phyloP scores from a whole-genome alignment of 2,113 vertebrate species.

The Aptenodytes patagonicus region DNA sequence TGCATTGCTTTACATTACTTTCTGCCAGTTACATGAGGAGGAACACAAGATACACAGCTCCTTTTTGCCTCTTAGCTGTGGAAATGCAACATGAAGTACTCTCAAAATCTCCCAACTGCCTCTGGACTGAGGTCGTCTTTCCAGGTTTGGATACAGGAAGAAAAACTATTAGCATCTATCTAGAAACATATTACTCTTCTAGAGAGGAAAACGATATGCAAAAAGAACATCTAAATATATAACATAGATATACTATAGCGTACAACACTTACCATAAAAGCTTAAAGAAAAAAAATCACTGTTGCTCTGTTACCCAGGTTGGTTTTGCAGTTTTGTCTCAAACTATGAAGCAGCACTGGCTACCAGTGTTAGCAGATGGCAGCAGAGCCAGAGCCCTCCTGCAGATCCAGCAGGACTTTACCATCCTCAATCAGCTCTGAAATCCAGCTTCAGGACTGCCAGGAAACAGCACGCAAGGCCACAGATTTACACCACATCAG shows the following conservation, averaged over 20 bases:
- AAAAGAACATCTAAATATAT: not conserved
- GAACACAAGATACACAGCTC: not conserved
- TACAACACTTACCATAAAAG: not conserved
- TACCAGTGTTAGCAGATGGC: not conserved
- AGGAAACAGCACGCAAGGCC: not conserved
- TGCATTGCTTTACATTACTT: not conserved
- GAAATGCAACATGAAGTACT: not conserved
- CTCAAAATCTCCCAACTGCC: not conserved
- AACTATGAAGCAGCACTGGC: not conserved
- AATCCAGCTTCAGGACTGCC: not conserved
- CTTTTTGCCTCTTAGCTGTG: not conserved
- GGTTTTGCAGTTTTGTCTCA: not conserved
- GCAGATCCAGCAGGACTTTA: not conserved
- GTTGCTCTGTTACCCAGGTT: not conserved
- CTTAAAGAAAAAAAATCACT: not conserved
- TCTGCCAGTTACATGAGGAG: not conserved
- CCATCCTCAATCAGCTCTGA: not conserved
- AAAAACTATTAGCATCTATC: not conserved
- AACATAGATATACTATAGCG: not conserved
- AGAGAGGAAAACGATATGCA: not conserved
- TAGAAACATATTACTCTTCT: not conserved
- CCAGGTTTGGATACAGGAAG: not conserved
- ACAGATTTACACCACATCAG: not conserved
- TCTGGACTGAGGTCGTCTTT: not conserved
- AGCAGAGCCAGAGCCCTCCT: not conserved